A percentile compares a stretch with the other conserved stretches of the same genome.
Conservation (phyloP, 2,113 vertebrate genomes). For the Chamaetylas fuelleborni region DNA sequence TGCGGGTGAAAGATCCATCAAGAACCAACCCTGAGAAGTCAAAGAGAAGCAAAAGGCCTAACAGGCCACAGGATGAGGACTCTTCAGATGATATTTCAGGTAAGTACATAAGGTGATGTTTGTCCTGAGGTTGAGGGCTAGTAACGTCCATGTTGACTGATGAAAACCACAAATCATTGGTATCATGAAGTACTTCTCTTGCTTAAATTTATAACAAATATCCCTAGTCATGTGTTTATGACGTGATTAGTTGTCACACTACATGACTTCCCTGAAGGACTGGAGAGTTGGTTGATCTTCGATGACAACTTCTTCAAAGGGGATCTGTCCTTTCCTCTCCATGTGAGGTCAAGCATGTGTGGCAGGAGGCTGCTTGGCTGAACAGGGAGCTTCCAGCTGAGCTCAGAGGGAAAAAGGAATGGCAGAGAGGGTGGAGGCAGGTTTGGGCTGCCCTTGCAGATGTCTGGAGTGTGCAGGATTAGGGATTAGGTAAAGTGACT, state of each 20-base stretch:
- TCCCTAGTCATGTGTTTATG: background rate
- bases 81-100: constrained; percentile 95
- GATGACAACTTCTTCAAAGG: background rate
- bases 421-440: background rate
- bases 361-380: background rate
- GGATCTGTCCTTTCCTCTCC: background rate
- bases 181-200: background rate
- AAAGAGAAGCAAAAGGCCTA: constrained; percentile 88
- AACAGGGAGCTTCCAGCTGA: background rate
- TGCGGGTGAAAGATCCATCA: constrained; percentile 95
- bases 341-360: accelerated
- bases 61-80: constrained; percentile 88
- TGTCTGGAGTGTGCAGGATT: background rate
- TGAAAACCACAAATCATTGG: background rate
- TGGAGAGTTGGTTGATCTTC: background rate
- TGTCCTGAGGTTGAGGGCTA: background rate
- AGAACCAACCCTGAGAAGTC: constrained; percentile 85
- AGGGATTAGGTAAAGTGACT: background rate
- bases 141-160: background rate
- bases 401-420: background rate
- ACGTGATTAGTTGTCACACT: background rate
- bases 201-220: background rate
- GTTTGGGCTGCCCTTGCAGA: background rate
- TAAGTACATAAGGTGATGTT: constrained; percentile 54
- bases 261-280: background rate